phyloP scores from a whole-genome alignment of 2,113 vertebrate species.

The Eleginops maclovinus region DNA sequence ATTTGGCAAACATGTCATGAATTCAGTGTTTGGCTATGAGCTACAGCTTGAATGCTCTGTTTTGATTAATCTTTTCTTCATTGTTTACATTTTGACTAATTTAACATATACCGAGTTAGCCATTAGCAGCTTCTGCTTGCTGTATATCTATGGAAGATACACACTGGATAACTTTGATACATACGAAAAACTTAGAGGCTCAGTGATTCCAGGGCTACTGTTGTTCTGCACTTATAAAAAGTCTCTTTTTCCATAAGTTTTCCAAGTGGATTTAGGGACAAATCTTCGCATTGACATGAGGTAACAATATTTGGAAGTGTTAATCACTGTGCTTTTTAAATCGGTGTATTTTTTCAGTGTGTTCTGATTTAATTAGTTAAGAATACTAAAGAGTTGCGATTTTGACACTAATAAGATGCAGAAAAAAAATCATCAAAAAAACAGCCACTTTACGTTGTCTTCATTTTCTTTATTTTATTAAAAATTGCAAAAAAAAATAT shows the following conservation, averaged over 20 bases:
- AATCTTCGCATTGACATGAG: too few species aligned
- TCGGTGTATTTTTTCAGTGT: neutral
- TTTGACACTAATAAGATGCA: neutral
- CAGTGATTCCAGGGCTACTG: neutral
- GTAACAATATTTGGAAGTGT: too few species aligned
- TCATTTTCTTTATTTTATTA: conserved; percentile 84
- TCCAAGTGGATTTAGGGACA: neutral
- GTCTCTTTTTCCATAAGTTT: neutral
- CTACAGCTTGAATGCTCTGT: neutral
- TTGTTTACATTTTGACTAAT: neutral
- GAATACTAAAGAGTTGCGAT: neutral
- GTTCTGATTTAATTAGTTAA: neutral
- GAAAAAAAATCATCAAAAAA: neutral
- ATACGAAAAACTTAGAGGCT: neutral
- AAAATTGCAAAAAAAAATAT: conserved; percentile 77
- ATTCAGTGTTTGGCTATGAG: neutral
- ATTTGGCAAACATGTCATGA: conserved; percentile 3
- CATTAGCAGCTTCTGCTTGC: neutral
- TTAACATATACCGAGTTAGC: neutral
- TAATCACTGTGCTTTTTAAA: neutral
- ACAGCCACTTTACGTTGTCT: conserved; percentile 15
- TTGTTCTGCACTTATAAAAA: neutral
- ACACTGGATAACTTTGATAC: neutral
- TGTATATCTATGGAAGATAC: too few species aligned
- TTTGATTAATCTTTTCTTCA: neutral